Evolutionary conservation across 2,797 vertebrate genomes (phyloP), one percentile per base, ranked within the genome.

Genomic region (Microctenopoma steveboyesi): DNA sequence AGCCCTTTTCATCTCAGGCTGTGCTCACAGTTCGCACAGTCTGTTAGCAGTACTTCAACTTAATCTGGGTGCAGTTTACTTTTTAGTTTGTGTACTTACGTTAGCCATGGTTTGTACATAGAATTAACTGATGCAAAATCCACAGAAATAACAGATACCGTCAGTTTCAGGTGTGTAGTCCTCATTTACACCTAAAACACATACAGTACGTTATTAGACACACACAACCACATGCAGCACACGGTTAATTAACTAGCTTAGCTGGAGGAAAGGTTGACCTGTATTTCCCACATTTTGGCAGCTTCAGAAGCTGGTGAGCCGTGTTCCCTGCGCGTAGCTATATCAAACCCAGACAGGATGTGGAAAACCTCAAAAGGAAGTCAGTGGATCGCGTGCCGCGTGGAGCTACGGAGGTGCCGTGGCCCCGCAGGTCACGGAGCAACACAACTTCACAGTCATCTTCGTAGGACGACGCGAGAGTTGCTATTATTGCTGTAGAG

Each of bases 31-130:
- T 91, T 91, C 88, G 91, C 86, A 91, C 88, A 90, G 88, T 89
- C 84, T 91, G 88, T 90, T 90, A 88, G 86, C 80, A 72, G 69
- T 83, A 73, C 88, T 89, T 90, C 82, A 90, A 88, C 85, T 92
- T 88, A 88, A 91, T 90, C 89, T 86, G 63, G 72, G 78, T 42
- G 63, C 84, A 81, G 88, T 88, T 87, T 87, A 77, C 85, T 81
- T 85, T 90, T 79, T 87, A 79, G 79, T 87, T 87, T 90, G 87
- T 86, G 82, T 88, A 58, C 83, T 86, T 63, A 72, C 73, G 67
- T 81, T 72, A 71, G 80, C 79, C 65, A 18, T 30, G 76, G 76
- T 90, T 86, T 88, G 80, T 76, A 84, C 83, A 87, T 66, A 59
- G 68, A 18, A 80, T 84, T 81, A 86, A 70, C 51, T 73, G 81